These are phyloP conservation scores for Dinothrombium tinctorium DNA, from an alignment of 1,140 invertebrate genomes.

Conservation along the genomic window DNA sequence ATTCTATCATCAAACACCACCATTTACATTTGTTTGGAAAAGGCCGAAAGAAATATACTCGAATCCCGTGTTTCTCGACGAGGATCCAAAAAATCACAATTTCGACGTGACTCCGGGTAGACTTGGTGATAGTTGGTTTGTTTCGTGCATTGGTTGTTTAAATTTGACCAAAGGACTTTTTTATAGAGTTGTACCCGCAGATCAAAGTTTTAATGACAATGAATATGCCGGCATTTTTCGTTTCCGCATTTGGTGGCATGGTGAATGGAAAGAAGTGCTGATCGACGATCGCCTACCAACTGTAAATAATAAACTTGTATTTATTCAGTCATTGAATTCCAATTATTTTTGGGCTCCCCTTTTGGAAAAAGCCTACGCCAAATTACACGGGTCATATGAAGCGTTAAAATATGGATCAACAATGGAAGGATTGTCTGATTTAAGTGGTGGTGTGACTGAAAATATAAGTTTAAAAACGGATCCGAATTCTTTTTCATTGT, in stretches of 20 bases:
- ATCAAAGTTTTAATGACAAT: constrained; percentile 46
- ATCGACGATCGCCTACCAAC: constrained; percentile 88
- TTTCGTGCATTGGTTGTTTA: constrained; percentile 58
- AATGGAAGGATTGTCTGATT: constrained; percentile 58
- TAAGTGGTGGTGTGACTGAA: constrained; percentile 63
- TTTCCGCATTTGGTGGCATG: constrained; percentile 86
- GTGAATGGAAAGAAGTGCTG: constrained; percentile 80
- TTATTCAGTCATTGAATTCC: constrained; percentile 60
- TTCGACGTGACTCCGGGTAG: constrained; percentile 59
- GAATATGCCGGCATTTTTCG: constrained; percentile 48
- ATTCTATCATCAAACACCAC: constrained; percentile 76
- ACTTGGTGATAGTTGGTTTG: constrained; percentile 71
- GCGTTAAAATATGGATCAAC: constrained; percentile 74
- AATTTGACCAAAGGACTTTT: constrained; percentile 58
- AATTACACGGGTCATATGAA: constrained; percentile 91
- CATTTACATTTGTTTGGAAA: constrained; percentile 74
- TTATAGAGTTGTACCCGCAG: constrained; percentile 76
- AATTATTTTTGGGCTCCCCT: constrained; percentile 86
- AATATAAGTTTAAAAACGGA: constrained; percentile 35
- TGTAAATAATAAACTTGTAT: constrained; percentile 67
- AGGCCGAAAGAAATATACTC: constrained; percentile 55
- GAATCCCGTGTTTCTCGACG: constrained; percentile 50
- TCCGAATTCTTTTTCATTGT: constrained; percentile 34
- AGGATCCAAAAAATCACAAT: constrained; percentile 27
- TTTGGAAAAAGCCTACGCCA: constrained; percentile 93